Base-by-base conservation (phyloP, 1,140 invertebrate genomes). In the Bradysia coprophila region DNA sequence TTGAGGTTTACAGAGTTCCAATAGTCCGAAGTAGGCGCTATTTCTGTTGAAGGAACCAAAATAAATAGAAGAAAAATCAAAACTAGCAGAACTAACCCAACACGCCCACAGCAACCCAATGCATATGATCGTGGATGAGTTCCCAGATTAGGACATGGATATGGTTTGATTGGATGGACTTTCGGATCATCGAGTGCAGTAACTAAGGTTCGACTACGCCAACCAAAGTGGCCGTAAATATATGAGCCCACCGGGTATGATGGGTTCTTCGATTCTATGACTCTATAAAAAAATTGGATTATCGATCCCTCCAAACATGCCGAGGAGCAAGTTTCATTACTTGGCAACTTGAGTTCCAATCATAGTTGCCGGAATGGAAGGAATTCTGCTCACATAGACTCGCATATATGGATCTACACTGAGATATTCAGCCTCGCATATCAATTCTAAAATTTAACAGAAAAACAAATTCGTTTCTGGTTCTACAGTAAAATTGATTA, bases 361-460 rank as follows among this genome's bases (percentile, higher is more conserved):
- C 70, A 76, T 75, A 21, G 67, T 68, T 13, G 53, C 59, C 9
- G 68, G 70, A 23, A 65, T 36, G 42, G 68, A 65, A 44, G 63
- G 19, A 11, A 9, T 21, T 59, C 13, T 51, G 51, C 38, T 51
- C 54, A 49, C 64, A 59, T 40, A 71, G 72, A 62, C 61, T 47
- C 76, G 63, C 74, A 79, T 78, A 45, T 79, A 81, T 24, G 78
- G 77, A 56, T 81, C 78, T 2, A 81, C 75, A 42, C 75, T 78
- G 2, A 79, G 48, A 49, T 69, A 79, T 48, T 75, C 67, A 8
- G 76, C 76, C 63, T 80, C 61, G n/a, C 66, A 62, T 23, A 79
- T 57, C 51, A 72, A 70, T 58, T 81, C 75, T 78, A 51, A 10
- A 32, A n/a, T n/a, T n/a, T n/a, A n/a, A n/a, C n/a, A n/a, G n/a